A percentile compares a stretch with the other conserved stretches of the same genome.
Conservation (phyloP, 1,140 invertebrate genomes). For the Stenopsyche tienmushanensis region DNA sequence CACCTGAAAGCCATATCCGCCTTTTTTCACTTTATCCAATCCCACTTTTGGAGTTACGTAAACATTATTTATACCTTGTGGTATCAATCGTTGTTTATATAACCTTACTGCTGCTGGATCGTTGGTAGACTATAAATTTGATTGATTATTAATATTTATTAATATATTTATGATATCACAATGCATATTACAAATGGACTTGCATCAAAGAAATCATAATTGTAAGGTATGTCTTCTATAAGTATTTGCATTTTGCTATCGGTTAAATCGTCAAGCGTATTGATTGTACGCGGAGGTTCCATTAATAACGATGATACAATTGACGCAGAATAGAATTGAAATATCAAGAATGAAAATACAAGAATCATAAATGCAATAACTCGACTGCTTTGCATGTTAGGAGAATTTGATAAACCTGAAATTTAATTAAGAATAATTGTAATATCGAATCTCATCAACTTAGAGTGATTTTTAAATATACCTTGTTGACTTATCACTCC, state of each 20-base stretch:
- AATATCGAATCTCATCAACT: neutral
- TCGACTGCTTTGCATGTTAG: conserved; percentile 35
- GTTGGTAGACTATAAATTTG: conserved; percentile 42
- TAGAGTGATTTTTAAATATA: conserved; percentile 8
- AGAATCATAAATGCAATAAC: conserved; percentile 53
- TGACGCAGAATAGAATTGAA: conserved; percentile 65
- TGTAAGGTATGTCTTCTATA: conserved; percentile 57
- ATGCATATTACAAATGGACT: too few species aligned
- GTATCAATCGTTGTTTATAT: conserved; percentile 45
- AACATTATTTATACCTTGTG: conserved; percentile 15
- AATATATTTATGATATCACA: neutral
- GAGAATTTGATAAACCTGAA: conserved; percentile 27
- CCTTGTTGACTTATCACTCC: conserved; percentile 36
- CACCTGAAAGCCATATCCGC: conserved; percentile 37
- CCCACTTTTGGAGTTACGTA: conserved; percentile 46
- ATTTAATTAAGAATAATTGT: neutral
- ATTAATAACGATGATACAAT: conserved; percentile 65
- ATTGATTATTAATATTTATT: conserved; percentile 25
- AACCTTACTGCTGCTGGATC: conserved; percentile 44
- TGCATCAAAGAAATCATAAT: conserved; percentile 53
- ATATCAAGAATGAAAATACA: conserved; percentile 57
- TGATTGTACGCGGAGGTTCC: conserved; percentile 57
- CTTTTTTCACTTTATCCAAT: conserved; percentile 46
- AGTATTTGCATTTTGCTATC: conserved; percentile 58
- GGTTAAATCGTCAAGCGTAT: conserved; percentile 53